These are phyloP conservation scores for Chaetorhynchus papuensis DNA, from an alignment of 2,113 vertebrate species.

Conservation along the genomic window DNA sequence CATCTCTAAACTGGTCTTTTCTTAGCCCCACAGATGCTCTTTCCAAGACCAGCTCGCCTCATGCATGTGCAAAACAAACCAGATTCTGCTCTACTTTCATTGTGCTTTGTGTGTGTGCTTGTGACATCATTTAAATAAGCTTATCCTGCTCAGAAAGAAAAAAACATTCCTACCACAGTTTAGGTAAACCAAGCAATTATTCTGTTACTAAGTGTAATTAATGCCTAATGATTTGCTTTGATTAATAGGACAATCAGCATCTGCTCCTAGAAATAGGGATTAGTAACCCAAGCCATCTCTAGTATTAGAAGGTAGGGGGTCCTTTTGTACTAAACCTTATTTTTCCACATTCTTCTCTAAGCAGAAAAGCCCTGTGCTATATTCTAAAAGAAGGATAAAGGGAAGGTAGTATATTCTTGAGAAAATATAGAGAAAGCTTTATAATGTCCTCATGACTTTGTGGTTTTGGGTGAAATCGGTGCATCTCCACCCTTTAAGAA, in stretches of 20 bases:
- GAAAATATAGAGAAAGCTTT: not conserved
- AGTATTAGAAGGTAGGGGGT: constrained; percentile 63
- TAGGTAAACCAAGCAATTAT: constrained; percentile 71
- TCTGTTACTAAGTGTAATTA: constrained; percentile 66
- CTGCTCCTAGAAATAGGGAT: constrained; percentile 69
- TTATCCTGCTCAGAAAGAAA: constrained; percentile 47
- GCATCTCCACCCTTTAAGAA: not conserved
- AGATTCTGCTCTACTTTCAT: not conserved
- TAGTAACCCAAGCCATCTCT: constrained; percentile 77
- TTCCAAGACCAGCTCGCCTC: not conserved
- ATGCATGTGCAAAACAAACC: not conserved
- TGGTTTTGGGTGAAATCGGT: not conserved
- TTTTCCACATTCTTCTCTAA: constrained; percentile 52
- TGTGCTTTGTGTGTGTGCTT: not conserved
- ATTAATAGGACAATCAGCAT: constrained; percentile 77
- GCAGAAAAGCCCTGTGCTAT: not conserved
- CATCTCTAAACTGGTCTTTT: not conserved
- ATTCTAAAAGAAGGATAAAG: not conserved
- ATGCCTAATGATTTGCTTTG: constrained; percentile 70
- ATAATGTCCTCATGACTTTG: not conserved
- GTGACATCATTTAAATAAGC: constrained; percentile 40
- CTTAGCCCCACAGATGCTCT: not conserved
- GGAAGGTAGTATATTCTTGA: not conserved
- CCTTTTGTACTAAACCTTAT: constrained; percentile 70
- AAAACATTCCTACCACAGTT: constrained; percentile 47